Percentiles rank a stretch among this genome's conserved stretches.
Evolutionary conservation across 2,797 vertebrate genomes (phyloP).

Genomic region (Lutjanus argentimaculatus): DNA sequence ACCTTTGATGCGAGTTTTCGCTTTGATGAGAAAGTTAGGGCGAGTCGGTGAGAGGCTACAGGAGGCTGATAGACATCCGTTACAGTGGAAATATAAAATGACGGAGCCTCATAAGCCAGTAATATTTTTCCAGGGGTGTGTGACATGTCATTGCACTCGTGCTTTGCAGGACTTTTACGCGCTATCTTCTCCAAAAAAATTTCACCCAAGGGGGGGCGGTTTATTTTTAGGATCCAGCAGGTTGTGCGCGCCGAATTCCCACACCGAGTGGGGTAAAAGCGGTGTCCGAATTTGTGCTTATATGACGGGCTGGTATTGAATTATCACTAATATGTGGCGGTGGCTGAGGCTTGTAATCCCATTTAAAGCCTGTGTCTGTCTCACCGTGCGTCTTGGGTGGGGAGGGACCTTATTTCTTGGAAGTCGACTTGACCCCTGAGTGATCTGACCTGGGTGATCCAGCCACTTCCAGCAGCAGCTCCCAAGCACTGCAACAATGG

Average conservation of each 20-base stretch:
- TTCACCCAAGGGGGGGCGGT: not conserved
- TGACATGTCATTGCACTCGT: constrained; percentile 43
- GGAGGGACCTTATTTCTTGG: constrained; percentile 64
- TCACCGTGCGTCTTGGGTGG: constrained; percentile 65
- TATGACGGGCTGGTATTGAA: constrained; percentile 46
- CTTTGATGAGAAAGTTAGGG: constrained; percentile 70
- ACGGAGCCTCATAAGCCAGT: constrained; percentile 56
- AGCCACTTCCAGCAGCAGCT: constrained; percentile 65
- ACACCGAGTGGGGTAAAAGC: not conserved
- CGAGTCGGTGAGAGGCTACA: constrained; percentile 47
- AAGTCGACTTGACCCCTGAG: constrained; percentile 78
- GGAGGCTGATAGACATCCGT: constrained; percentile 47
- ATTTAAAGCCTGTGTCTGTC: constrained; percentile 52
- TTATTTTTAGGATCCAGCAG: constrained; percentile 29
- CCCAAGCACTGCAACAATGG: constrained; percentile 61
- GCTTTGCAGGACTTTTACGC: constrained; percentile 13
- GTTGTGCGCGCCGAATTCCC: constrained; percentile 28
- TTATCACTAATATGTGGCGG: constrained; percentile 58
- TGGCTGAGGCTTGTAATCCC: constrained; percentile 67
- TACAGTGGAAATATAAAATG: constrained; percentile 67
- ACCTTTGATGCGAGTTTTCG: constrained; percentile 11
- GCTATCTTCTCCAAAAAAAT: constrained; percentile 18
- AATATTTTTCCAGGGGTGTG: constrained; percentile 32
- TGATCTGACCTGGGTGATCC: constrained; percentile 72
- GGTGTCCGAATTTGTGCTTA: constrained; percentile 27